Conservation (phyloP, 2,888 invertebrate genomes). For the Scaptomyza parva region DNA sequence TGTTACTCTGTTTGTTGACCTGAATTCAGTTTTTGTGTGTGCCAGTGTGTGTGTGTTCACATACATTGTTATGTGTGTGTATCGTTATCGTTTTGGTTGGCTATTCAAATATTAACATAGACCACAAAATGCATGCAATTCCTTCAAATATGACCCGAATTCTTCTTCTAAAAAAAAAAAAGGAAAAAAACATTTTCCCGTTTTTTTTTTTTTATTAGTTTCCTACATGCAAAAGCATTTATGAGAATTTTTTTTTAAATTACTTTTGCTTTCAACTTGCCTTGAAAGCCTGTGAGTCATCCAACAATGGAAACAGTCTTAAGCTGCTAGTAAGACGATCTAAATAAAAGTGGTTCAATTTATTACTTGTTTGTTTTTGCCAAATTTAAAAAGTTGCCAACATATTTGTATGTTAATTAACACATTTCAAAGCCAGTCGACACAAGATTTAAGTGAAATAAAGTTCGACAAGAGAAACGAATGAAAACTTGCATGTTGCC, state of each 20-base stretch:
- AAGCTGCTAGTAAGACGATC: not conserved
- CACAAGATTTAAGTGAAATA: not conserved
- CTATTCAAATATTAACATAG: conserved; percentile 54
- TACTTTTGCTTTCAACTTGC: not conserved
- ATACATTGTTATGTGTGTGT: conserved; percentile 27
- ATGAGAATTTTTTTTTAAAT: conserved; percentile 2
- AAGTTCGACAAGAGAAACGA: too few relatives aligned
- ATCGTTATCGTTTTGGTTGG: conserved; percentile 34
- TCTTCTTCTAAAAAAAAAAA: conserved; percentile 31
- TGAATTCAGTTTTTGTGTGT: conserved; percentile 28
- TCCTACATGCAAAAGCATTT: conserved; percentile 41
- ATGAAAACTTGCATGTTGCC: too few relatives aligned
- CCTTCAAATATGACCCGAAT: conserved; percentile 39
- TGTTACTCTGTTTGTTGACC: conserved; percentile 40
- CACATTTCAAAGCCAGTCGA: conserved; percentile 5
- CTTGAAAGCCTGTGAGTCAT: conserved; percentile 15
- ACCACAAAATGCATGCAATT: conserved; percentile 45
- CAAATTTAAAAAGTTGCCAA: not conserved
- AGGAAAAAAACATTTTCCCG: conserved; percentile 27
- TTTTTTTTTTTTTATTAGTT: conserved; percentile 28
- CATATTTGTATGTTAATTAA: conserved; percentile 23
- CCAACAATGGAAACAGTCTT: not conserved
- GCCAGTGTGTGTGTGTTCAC: not conserved
- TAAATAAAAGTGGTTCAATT: not conserved
- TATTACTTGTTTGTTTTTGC: not conserved